Percentiles rank a stretch among this genome's conserved stretches.
These are phyloP conservation scores for Philantomba maxwellii DNA, from an alignment of 2,113 vertebrate species.

Conservation along the genomic window DNA sequence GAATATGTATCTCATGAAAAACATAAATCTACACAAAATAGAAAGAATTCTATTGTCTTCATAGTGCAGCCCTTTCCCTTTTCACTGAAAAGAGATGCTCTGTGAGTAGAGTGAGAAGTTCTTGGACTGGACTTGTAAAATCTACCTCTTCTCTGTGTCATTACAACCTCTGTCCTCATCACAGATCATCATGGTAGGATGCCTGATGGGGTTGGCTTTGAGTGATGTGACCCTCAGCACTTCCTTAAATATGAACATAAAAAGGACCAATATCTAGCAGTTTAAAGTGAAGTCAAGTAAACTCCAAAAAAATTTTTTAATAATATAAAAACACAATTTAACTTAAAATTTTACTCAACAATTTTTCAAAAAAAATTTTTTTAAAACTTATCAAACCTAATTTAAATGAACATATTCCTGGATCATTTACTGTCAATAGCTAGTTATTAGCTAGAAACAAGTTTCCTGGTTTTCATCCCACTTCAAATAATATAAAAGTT, in stretches of 20 bases:
- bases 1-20: background rate
- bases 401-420: background rate
- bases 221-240: background rate
- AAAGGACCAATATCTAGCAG: conserved; percentile 21
- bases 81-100: background rate
- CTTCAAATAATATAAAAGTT: background rate
- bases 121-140: background rate
- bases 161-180: background rate
- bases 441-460: background rate
- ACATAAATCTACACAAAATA: background rate
- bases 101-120: background rate
- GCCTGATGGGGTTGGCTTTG: background rate
- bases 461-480: background rate
- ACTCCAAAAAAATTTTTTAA: background rate
- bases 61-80: background rate
- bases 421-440: background rate
- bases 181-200: background rate
- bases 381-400: background rate
- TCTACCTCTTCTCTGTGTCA: background rate
- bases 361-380: background rate
- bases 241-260: background rate
- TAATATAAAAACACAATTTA: background rate
- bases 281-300: conserved; percentile 8
- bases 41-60: background rate
- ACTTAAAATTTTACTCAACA: background rate